Evolutionary conservation across 2,113 vertebrate species (phyloP).

Genomic region (Taurulus bubalis): DNA sequence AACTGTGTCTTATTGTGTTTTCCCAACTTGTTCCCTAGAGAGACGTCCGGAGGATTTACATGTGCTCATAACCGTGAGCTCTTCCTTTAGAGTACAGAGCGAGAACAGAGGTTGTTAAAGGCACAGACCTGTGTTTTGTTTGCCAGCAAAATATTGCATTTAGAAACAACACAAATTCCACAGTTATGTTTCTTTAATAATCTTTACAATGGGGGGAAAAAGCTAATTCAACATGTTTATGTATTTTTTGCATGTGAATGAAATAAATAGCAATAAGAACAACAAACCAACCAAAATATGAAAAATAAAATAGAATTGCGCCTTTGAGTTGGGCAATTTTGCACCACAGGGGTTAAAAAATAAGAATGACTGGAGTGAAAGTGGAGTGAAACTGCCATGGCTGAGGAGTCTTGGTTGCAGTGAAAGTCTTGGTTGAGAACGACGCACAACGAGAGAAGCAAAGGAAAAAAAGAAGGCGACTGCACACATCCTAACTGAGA

Average conservation of each 20-base stretch:
- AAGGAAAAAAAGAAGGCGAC: constrained; percentile 36
- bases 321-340: constrained; percentile 49
- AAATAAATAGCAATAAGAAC: constrained; percentile 80
- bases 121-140: constrained; percentile 16
- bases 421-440: constrained; percentile 34
- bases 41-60: background rate
- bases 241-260: constrained; percentile 65
- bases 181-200: constrained; percentile 83
- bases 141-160: constrained; percentile 57
- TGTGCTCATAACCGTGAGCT: background rate
- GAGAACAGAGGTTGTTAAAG: background rate
- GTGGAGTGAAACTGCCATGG: constrained; percentile 29
- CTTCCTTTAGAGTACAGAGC: background rate
- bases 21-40: background rate
- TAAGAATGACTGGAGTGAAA: constrained; percentile 11
- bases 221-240: constrained; percentile 75
- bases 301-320: constrained; percentile 50
- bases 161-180: constrained; percentile 81
- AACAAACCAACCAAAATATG: constrained; percentile 66
- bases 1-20: constrained; percentile 10
- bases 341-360: constrained; percentile 43
- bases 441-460: constrained; percentile 23
- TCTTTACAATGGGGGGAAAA: constrained; percentile 74
- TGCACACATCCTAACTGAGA: constrained; percentile 46
- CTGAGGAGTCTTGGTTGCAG: constrained; percentile 56